Percentiles rank a stretch among this genome's conserved stretches.
phyloP scores from a whole-genome alignment of 2,113 vertebrate species.

The Speoplatyrhinus poulsoni region DNA sequence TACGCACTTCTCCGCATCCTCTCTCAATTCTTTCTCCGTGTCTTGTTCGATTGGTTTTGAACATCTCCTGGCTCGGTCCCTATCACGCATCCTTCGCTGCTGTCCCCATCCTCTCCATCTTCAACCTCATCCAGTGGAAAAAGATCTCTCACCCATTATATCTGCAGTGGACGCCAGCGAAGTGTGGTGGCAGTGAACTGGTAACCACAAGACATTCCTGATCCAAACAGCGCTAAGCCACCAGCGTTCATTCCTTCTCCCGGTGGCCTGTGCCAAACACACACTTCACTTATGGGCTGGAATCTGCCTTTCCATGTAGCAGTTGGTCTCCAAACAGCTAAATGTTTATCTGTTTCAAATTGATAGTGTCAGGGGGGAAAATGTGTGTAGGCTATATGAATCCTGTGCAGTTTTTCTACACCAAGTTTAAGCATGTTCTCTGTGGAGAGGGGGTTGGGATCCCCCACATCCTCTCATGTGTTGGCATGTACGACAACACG shows the following conservation, averaged over 20 bases:
- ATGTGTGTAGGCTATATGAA: constrained; percentile 38
- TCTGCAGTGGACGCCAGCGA: constrained; percentile 72
- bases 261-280: constrained; percentile 59
- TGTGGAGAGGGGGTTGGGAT: constrained; percentile 66
- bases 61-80: constrained; percentile 55
- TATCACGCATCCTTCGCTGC: constrained; percentile 59
- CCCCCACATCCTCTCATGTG: constrained; percentile 56
- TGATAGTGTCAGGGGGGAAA: constrained; percentile 57
- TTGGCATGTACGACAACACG: constrained; percentile 40
- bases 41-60: constrained; percentile 56
- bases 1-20: constrained; percentile 15
- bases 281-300: constrained; percentile 64
- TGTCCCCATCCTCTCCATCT: constrained; percentile 56
- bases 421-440: constrained; percentile 58
- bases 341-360: constrained; percentile 65
- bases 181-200: constrained; percentile 79
- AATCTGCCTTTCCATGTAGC: constrained; percentile 58
- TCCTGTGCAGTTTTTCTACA: constrained; percentile 29
- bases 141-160: constrained; percentile 79
- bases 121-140: constrained; percentile 77
- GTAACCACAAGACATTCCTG: constrained; percentile 78
- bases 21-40: constrained; percentile 31
- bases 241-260: constrained; percentile 59
- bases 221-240: constrained; percentile 70
- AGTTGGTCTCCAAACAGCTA: constrained; percentile 53